These are phyloP conservation scores for Romanomermis culicivorax DNA, from an alignment of 2,888 invertebrate species.

Conservation along the genomic window DNA sequence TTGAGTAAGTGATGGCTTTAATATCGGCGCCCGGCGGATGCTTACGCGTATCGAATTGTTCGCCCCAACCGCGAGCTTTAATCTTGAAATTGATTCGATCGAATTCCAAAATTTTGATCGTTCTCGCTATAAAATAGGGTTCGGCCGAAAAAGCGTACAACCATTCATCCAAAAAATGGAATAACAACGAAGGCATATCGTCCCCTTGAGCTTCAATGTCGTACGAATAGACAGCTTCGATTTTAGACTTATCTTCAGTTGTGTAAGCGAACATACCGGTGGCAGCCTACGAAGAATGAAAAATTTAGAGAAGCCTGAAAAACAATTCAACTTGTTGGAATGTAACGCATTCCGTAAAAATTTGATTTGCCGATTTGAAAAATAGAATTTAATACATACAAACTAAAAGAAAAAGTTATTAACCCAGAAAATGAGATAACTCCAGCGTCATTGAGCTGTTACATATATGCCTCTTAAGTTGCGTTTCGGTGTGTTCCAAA, in stretches of 20 bases:
- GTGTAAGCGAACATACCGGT: conserved; percentile 94
- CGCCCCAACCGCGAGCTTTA: conserved; percentile 46
- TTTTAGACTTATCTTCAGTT: conserved; percentile 44
- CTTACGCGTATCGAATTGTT: conserved; percentile 69
- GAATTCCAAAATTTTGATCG: conserved; percentile 60
- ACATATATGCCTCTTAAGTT: too few relatives aligned
- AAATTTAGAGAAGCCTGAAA: background rate
- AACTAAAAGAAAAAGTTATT: too few relatives aligned
- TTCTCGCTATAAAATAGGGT: conserved; percentile 21
- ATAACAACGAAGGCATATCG: conserved; percentile 66
- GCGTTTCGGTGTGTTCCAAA: too few relatives aligned
- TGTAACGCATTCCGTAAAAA: too few relatives aligned
- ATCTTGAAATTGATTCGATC: conserved; percentile 59
- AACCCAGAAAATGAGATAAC: too few relatives aligned
- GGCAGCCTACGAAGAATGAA: conserved; percentile 37
- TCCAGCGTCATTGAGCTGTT: too few relatives aligned
- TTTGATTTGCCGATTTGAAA: too few relatives aligned
- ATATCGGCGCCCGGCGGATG: conserved; percentile 92
- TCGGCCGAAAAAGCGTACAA: conserved; percentile 71
- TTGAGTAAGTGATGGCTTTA: conserved; percentile 96
- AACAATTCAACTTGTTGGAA: background rate
- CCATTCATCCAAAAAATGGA: conserved; percentile 78
- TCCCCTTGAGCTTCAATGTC: conserved; percentile 65
- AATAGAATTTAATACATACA: too few relatives aligned
- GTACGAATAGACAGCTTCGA: conserved; percentile 54